Conservation (phyloP, 2,888 invertebrate species). For the Catocala fraxini region DNA sequence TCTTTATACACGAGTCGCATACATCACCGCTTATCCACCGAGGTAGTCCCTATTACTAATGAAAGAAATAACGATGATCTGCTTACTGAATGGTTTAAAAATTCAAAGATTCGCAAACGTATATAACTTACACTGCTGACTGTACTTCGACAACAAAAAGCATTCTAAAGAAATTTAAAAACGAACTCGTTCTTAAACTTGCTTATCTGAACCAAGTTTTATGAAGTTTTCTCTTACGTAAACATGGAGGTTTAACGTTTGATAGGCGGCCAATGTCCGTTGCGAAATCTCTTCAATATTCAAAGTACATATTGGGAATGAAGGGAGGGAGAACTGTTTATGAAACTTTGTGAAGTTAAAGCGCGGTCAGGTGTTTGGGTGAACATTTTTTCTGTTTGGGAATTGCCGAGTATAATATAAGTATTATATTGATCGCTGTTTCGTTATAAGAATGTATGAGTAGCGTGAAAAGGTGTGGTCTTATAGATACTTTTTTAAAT, state of each 20-base stretch:
- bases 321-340: slow-evolving; percentile 35
- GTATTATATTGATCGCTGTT: slow-evolving; percentile 19
- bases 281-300: slow-evolving; percentile 47
- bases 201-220: neutral
- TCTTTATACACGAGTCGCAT: too few relatives aligned
- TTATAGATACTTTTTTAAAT: neutral
- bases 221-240: slow-evolving; percentile 19
- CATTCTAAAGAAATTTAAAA: neutral
- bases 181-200: slow-evolving; percentile 6
- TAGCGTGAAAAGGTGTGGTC: neutral
- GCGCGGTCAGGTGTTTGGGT: slow-evolving; percentile 44
- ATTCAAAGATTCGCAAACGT: too few relatives aligned
- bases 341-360: slow-evolving; percentile 39
- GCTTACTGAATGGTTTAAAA: too few relatives aligned
- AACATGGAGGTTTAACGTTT: slow-evolving; percentile 44
- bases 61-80: too few relatives aligned
- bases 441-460: slow-evolving; percentile 11
- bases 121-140: too few relatives aligned
- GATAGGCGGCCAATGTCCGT: slow-evolving; percentile 40
- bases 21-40: too few relatives aligned
- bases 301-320: slow-evolving; percentile 48
- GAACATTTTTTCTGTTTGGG: slow-evolving; percentile 28
- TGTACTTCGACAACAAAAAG: too few relatives aligned
- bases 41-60: too few relatives aligned
- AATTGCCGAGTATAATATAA: slow-evolving; percentile 29